Percentiles rank a stretch among this genome's conserved stretches.
These are phyloP conservation scores for Aphrophora alni DNA, from an alignment of 2,888 invertebrate genomes.

Conservation along the genomic window DNA sequence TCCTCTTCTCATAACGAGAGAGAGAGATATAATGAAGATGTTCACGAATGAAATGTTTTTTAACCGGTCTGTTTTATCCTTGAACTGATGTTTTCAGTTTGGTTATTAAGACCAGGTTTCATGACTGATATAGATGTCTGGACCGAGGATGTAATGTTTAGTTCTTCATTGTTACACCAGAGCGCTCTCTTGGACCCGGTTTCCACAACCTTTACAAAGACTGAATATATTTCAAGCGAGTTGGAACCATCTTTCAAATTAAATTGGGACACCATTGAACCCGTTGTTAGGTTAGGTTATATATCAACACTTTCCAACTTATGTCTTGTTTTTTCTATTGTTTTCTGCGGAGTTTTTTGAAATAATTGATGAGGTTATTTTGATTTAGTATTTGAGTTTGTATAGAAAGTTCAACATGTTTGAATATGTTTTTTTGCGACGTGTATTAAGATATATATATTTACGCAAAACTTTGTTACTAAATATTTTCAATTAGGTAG, in stretches of 20 bases:
- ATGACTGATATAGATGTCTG: constrained; percentile 38
- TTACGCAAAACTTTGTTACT: too few species aligned
- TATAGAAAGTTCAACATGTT: too few species aligned
- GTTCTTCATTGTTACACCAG: constrained; percentile 3
- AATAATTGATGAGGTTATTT: neutral
- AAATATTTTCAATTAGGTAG: too few species aligned
- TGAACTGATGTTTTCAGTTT: constrained; percentile 23
- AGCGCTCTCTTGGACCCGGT: neutral
- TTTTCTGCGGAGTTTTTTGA: neutral
- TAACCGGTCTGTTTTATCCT: neutral
- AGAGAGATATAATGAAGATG: neutral
- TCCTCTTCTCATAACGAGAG: too few species aligned
- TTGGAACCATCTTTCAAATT: neutral
- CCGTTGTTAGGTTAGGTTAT: neutral
- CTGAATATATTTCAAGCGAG: neutral
- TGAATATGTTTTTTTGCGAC: too few species aligned
- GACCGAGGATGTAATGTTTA: neutral
- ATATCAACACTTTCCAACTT: neutral
- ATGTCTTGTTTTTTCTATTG: neutral
- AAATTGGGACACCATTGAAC: neutral
- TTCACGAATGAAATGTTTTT: neutral
- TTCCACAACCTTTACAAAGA: neutral
- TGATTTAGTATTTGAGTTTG: too few species aligned
- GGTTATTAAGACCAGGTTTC: neutral
- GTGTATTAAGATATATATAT: too few species aligned